These are phyloP conservation scores for Sciurus niger DNA, from an alignment of 2,113 vertebrate species.

Conservation along the genomic window DNA sequence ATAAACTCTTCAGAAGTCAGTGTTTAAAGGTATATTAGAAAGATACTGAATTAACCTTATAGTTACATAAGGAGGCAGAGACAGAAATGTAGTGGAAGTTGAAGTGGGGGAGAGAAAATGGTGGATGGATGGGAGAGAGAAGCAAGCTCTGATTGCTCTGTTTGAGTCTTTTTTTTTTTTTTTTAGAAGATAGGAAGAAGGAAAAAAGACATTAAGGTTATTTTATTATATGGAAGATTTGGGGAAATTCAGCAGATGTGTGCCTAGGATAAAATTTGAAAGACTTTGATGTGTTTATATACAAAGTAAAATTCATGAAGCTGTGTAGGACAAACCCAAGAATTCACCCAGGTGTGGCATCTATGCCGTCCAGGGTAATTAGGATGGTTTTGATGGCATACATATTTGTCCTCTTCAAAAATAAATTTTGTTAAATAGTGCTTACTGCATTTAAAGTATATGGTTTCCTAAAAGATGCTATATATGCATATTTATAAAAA, in stretches of 20 bases:
- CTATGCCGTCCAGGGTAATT: neutral
- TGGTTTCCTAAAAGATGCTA: neutral
- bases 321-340: slow-evolving; percentile 2
- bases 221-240: slow-evolving; percentile 19
- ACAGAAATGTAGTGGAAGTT: neutral
- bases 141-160: neutral
- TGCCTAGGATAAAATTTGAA: neutral
- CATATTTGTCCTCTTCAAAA: slow-evolving; percentile 1
- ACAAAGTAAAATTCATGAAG: neutral
- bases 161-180: neutral
- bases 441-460: neutral
- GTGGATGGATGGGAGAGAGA: neutral
- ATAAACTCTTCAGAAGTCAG: slow-evolving; percentile 43
- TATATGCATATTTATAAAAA: slow-evolving; percentile 39
- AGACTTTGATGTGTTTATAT: slow-evolving; percentile 29
- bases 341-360: neutral
- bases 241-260: neutral
- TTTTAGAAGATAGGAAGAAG: neutral
- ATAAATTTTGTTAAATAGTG: slow-evolving; percentile 24
- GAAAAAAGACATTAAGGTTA: neutral
- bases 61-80: neutral
- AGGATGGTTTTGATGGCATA: slow-evolving; percentile 16
- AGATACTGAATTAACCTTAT: neutral
- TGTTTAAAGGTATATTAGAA: neutral
- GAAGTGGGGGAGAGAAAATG: neutral